phyloP scores from a whole-genome alignment of 2,888 invertebrate species.

The Biston stratarius region DNA sequence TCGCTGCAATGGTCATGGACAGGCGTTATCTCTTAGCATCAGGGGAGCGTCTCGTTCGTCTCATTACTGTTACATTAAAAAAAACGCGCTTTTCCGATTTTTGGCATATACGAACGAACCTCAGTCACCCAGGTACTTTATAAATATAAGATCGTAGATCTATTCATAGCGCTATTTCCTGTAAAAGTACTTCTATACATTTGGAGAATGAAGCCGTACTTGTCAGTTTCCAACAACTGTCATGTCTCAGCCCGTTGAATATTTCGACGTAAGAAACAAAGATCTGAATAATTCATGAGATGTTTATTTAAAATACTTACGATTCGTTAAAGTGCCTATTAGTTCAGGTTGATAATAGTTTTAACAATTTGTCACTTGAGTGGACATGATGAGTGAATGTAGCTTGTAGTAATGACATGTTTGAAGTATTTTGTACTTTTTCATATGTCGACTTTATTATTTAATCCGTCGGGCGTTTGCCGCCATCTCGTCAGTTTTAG shows the following conservation, averaged over 20 bases:
- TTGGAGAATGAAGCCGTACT: conserved; percentile 4
- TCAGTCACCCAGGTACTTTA: no score
- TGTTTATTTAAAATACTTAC: conserved; percentile 40
- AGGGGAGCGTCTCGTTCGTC: no score
- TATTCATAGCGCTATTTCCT: no score
- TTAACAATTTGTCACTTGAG: conserved; percentile 20
- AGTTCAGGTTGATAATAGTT: conserved; percentile 34
- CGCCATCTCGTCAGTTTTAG: no score
- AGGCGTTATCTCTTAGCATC: no score
- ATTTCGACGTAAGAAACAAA: conserved; percentile 34
- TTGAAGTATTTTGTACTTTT: neutral
- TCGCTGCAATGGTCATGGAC: no score
- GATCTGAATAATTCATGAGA: conserved; percentile 35
- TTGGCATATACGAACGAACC: no score
- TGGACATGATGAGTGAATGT: conserved; percentile 23
- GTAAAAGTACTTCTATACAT: no score
- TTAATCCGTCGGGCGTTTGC: no score
- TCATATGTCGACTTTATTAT: neutral
- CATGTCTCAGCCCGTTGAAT: conserved; percentile 21
- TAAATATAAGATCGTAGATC: no score
- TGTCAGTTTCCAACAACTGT: conserved; percentile 28
- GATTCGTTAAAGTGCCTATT: conserved; percentile 31
- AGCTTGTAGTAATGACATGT: neutral
- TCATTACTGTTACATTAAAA: no score
- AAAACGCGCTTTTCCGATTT: no score